Base-by-base conservation (phyloP, 2,113 vertebrate genomes). In the Pongo abelii region DNA sequence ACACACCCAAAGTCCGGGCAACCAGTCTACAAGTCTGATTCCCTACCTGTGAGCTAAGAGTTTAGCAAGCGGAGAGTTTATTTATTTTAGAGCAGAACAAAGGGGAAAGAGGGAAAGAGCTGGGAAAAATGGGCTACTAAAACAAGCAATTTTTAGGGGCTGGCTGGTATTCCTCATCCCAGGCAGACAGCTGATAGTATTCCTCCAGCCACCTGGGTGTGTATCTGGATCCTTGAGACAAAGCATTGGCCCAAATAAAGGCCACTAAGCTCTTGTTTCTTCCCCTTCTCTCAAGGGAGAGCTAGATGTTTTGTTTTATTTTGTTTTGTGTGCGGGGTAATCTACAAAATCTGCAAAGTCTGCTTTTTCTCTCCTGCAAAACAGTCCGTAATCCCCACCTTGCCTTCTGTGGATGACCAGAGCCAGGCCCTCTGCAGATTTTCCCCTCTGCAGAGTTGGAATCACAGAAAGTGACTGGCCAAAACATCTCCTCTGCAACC, bases 21-120 rank as follows among this genome's bases (percentile, higher is more conserved):
- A 40, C 93, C 89, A 38, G 64, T 74, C 64, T 93, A 52, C 79
- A 61, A 97, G 80, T 84, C 75, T 55, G 83, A 81, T 80, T 89
- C 93, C 35, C 95, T 95, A 35, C 35, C 46, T 88, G 13, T n/a
- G 85, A 95, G 64, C 97, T 88, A 88, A 96, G 96, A 96, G 96
- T 98, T 97, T 74, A 95, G 70, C 35, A 89, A 96, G 77, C 96
- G 40, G 75, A 93, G 97, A 98, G 96, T 97, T 97, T 95, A 92
- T 97, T 92, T 93, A 89, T 95, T 38, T 90, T 96, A 43, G 35
- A 81, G 87, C 96, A 85, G 84, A 96, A 59, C 94, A 92, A 96
- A 96, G 96, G 80, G 1, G 43, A 86, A 94, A 40, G 20, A 94
- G 23, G 69, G 40, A 72, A 67, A 91, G 79, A 35, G 50, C 83